These are phyloP conservation scores for Papilio gigon DNA, from an alignment of 2,888 invertebrate species.

Conservation along the genomic window DNA sequence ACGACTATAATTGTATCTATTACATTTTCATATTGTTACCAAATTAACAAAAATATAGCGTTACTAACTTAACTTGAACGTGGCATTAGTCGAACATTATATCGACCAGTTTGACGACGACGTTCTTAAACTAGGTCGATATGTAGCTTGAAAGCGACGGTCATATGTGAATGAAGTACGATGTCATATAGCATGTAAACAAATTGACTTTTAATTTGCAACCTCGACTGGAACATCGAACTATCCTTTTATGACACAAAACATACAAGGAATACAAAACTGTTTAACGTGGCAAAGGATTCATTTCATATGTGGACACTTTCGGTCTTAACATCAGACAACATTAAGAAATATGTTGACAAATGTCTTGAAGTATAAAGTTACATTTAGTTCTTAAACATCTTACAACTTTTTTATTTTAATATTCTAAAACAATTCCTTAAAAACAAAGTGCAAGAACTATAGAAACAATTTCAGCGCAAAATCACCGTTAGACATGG, in stretches of 20 bases:
- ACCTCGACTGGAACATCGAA: neutral
- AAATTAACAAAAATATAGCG: neutral
- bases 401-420: too few relatives aligned
- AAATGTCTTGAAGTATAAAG: too few relatives aligned
- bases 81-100: constrained; percentile 19
- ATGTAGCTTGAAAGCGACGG: neutral
- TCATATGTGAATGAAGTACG: neutral
- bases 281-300: neutral
- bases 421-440: neutral
- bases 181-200: neutral
- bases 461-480: neutral
- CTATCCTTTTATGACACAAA: neutral
- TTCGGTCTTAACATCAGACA: too few relatives aligned
- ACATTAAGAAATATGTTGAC: too few relatives aligned
- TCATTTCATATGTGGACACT: too few relatives aligned
- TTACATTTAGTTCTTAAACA: too few relatives aligned
- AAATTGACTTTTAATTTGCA: neutral
- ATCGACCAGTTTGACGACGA: constrained; percentile 10
- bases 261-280: neutral
- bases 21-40: neutral
- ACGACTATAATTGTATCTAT: neutral
- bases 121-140: constrained; percentile 13
- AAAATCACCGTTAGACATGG: constrained; percentile 3
- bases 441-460: neutral
- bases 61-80: constrained; percentile 3